Base-by-base conservation (phyloP, 2,888 invertebrate species). In the Micoletzkya japonica region DNA sequence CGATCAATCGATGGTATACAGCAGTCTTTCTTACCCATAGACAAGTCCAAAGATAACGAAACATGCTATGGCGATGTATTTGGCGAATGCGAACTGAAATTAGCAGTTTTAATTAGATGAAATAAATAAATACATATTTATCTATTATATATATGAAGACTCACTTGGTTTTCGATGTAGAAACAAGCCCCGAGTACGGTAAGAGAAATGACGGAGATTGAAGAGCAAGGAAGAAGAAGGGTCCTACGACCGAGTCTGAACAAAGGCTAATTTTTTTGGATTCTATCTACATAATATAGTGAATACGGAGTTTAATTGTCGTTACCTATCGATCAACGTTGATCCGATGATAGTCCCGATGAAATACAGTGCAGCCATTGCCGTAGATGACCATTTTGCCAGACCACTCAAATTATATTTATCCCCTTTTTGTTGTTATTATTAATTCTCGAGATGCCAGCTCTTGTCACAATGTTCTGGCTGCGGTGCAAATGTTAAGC, bases 181-280 rank as follows among this genome's bases (percentile, higher is more conserved):
- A 77, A 75, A 32, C 74, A 77, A 7, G 77, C 37, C 0, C 78
- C 75, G 52, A 76, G 82, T 0, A 73, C 28, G 1, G 78, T 37
- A 1, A 82, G 66, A 20, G 71, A 61, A 4, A 79, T 3, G n/a
- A 72, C 75, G 58, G 76, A 78, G 14, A 72, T 58, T 7, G 70
- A 54, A 1, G 76, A 76, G 71, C 76, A 78, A 1, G 72, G 69
- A 3, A 82, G 74, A 1, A 80, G 74, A 3, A 81, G 73, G 10
- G 59, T 64, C 0, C 82, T 70, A 20, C 82, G 71, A 2, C 79
- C 80, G n/a, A 76, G 54, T 52, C 79, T 80, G 72, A 28, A 76
- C 6, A 39, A 39, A 39, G 7, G 7, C 17, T 52, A 7, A 54
- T 54, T 10, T 54, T 54, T 54, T 54, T 10, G 7, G 7, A 10